Percentiles rank a stretch among this genome's conserved stretches.
Conservation (phyloP, 2,113 vertebrate genomes). For the Neotragus moschatus region DNA sequence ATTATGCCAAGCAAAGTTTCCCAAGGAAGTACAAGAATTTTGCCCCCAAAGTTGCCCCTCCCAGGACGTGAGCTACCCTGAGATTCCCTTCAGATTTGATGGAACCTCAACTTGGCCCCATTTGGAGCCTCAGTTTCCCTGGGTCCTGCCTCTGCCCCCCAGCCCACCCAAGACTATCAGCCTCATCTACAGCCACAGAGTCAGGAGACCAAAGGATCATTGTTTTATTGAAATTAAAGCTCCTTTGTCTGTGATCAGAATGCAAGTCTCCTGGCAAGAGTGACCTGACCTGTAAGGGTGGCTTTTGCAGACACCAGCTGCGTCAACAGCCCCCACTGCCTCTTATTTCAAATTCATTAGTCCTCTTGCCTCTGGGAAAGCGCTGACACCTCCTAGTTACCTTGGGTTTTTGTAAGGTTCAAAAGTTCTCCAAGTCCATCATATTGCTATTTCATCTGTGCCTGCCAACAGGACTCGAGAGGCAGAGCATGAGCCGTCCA, state of each 20-base stretch:
- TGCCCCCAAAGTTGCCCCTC: neutral
- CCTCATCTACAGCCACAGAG: neutral
- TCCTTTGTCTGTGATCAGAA: neutral
- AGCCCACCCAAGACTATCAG: neutral
- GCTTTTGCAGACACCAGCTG: neutral
- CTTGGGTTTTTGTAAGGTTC: neutral
- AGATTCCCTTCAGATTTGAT: neutral
- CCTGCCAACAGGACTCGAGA: neutral
- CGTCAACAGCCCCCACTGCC: neutral
- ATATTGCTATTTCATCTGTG: neutral
- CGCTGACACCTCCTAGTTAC: neutral
- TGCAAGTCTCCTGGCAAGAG: neutral
- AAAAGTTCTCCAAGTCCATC: neutral
- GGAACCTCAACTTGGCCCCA: neutral
- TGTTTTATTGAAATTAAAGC: neutral
- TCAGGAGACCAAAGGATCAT: neutral
- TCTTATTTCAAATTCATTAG: neutral
- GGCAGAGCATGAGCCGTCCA: neutral
- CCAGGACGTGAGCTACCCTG: neutral
- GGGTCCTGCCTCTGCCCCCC: neutral
- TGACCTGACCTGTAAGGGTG: neutral
- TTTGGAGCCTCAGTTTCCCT: neutral
- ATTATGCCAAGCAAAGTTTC: neutral
- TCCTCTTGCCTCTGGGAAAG: neutral
- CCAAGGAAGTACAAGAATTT: neutral